Percentiles rank a stretch among this genome's conserved stretches.
Evolutionary conservation across 2,888 invertebrate species (phyloP).

Genomic region (Harmothoe impar): DNA sequence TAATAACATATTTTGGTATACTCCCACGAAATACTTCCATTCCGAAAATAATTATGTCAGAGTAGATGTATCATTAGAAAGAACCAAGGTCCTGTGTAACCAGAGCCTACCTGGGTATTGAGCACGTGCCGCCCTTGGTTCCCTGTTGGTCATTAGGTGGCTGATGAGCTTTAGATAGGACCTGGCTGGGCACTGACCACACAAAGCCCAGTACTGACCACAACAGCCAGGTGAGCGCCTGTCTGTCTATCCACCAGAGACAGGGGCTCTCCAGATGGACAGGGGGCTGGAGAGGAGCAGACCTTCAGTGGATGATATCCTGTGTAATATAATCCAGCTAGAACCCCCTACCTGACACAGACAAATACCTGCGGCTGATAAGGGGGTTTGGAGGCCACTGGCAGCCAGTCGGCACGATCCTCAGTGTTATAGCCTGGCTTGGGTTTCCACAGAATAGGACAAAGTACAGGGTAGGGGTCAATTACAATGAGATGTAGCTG

Average conservation of each 20-base stretch:
- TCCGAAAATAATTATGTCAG: not conserved
- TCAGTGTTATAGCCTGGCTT: not conserved
- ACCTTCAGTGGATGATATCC: not conserved
- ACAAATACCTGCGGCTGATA: conserved; percentile 15
- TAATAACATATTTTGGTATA: too few species aligned
- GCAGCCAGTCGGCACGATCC: not conserved
- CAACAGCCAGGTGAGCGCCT: conserved; percentile 19
- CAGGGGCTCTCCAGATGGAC: not conserved
- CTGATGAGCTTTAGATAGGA: conserved; percentile 38
- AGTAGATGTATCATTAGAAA: not conserved
- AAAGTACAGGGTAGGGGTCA: conserved; percentile 28
- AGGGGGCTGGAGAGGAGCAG: too few species aligned
- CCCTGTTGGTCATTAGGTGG: not conserved
- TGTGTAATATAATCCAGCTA: not conserved
- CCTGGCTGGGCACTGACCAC: not conserved
- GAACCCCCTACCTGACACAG: conserved; percentile 18
- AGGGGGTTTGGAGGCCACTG: not conserved
- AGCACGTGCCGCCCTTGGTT: not conserved
- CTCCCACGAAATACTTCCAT: too few species aligned
- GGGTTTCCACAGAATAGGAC: not conserved
- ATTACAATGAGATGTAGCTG: conserved; percentile 21
- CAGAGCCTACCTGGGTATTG: not conserved
- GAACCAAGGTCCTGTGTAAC: not conserved
- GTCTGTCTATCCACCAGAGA: not conserved
- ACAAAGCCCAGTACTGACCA: not conserved